These are phyloP conservation scores for Xerus inauris DNA, from an alignment of 2,113 vertebrate species.

Conservation along the genomic window DNA sequence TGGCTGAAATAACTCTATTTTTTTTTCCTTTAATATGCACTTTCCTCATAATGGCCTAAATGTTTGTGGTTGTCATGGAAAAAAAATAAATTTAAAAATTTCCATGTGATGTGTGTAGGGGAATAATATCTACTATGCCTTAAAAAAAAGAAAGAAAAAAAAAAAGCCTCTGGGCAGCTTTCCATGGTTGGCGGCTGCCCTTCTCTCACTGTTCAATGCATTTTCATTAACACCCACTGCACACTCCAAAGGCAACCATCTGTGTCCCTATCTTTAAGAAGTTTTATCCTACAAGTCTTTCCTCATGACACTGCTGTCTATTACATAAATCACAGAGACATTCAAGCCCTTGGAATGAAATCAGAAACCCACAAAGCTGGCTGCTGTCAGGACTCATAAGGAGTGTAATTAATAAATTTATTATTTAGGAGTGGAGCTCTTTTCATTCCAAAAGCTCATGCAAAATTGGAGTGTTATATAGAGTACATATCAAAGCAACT, in stretches of 20 bases:
- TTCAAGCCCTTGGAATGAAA: conserved; percentile 68
- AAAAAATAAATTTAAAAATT: not conserved
- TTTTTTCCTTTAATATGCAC: not conserved
- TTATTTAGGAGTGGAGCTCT: conserved; percentile 64
- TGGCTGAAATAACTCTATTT: not conserved
- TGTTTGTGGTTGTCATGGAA: not conserved
- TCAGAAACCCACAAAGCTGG: conserved; percentile 70
- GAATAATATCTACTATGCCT: not conserved
- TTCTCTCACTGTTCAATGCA: not conserved
- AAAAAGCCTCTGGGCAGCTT: not conserved
- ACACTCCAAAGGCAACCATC: conserved; percentile 57
- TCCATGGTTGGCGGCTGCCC: not conserved
- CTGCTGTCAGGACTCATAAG: conserved; percentile 70
- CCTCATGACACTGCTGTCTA: conserved; percentile 48
- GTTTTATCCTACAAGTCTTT: conserved; percentile 56
- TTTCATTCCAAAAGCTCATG: conserved; percentile 50
- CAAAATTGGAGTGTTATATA: not conserved
- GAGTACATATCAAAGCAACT: conserved; percentile 31
- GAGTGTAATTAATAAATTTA: conserved; percentile 76
- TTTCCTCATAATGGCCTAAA: not conserved
- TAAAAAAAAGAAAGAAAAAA: not conserved
- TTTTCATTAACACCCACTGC: conserved; percentile 44
- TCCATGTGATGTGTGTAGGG: not conserved
- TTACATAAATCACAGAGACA: conserved; percentile 71
- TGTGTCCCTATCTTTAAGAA: conserved; percentile 50